These are phyloP conservation scores for Lacerta bilineata DNA, from an alignment of 2,797 vertebrate genomes.

Conservation along the genomic window DNA sequence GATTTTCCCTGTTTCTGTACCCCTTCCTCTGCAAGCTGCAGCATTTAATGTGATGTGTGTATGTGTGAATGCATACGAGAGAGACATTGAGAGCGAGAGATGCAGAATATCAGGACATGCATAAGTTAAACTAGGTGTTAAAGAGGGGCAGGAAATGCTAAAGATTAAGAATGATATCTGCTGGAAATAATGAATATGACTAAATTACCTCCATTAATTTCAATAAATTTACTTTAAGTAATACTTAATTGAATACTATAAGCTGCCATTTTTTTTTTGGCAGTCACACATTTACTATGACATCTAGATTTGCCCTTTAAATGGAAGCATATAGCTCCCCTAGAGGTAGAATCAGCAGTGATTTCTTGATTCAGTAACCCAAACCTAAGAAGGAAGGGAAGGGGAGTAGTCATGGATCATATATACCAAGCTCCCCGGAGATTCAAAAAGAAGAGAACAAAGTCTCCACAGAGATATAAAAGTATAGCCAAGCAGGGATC, in stretches of 20 bases:
- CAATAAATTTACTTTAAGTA: too few species aligned
- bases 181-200: too few species aligned
- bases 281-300: background rate
- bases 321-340: background rate
- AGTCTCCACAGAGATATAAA: background rate
- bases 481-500: background rate
- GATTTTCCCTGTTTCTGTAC: background rate
- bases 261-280: too few species aligned
- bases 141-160: too few species aligned
- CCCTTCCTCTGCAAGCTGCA: background rate
- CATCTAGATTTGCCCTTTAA: background rate
- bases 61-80: background rate
- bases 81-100: too few species aligned
- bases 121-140: background rate
- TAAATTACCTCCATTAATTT: too few species aligned
- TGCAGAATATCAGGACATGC: background rate
- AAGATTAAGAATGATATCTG: too few species aligned
- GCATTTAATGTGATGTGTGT: too few species aligned
- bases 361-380: background rate
- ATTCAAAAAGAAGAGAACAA: background rate
- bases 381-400: background rate
- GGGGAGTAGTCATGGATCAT: background rate
- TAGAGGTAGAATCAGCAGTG: background rate
- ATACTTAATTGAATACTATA: too few species aligned
- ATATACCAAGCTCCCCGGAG: background rate